These are phyloP conservation scores for Nomada flava DNA, from an alignment of 2,888 invertebrate genomes.

Conservation along the genomic window DNA sequence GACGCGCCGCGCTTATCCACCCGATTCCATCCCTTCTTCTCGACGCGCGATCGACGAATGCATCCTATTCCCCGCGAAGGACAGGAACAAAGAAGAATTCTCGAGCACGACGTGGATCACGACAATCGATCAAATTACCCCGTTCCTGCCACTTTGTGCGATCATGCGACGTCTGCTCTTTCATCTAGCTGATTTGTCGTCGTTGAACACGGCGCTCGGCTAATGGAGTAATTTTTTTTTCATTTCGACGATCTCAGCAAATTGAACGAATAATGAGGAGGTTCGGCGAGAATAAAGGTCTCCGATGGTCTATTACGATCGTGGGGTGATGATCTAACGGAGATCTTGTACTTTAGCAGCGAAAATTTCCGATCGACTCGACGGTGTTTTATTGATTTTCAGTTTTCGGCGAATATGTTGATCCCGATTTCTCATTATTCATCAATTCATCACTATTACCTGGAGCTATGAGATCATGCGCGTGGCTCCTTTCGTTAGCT, in stretches of 20 bases:
- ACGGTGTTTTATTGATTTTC: no score
- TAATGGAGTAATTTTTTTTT: constrained; percentile 10
- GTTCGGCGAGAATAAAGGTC: background rate
- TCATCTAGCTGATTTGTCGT: constrained; percentile 1
- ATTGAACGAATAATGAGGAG: background rate
- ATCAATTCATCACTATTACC: no score
- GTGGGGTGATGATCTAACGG: background rate
- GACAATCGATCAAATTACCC: constrained; percentile 50
- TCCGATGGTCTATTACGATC: background rate
- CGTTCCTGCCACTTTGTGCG: constrained; percentile 23
- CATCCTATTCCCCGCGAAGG: constrained; percentile 26
- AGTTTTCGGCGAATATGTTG: no score
- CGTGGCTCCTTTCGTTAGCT: no score
- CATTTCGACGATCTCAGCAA: background rate
- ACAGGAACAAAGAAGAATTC: constrained; percentile 22
- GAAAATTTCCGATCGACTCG: no score
- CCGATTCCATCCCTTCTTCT: constrained; percentile 1
- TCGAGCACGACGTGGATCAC: constrained; percentile 30
- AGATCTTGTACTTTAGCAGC: no score
- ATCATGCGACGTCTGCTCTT: constrained; percentile 9
- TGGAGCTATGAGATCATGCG: no score
- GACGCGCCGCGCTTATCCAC: constrained; percentile 52
- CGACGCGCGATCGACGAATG: constrained; percentile 10
- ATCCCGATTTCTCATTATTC: no score
- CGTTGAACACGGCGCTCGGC: background rate